Base-by-base conservation (phyloP, 2,113 vertebrate species). In the Neomonachus schauinslandi region DNA sequence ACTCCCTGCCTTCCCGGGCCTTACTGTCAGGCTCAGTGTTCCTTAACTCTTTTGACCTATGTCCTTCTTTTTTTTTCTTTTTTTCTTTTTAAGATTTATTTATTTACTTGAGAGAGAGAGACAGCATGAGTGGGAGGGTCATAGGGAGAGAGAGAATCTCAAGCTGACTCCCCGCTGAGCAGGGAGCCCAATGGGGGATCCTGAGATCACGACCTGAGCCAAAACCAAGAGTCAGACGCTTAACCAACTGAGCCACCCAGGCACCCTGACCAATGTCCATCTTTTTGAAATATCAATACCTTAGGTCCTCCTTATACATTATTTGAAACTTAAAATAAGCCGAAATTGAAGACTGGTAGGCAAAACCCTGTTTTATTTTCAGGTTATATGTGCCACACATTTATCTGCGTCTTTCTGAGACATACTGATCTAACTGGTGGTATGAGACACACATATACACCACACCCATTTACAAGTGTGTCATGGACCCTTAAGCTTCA, bases 261-360 rank as follows among this genome's bases (percentile, higher is more conserved):
- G 18, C 18, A 36, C 33, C 65, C 8, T 77, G 82, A 71, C 36
- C 51, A 28, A 8, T 79, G 22, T 39, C 46, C 19, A 26, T 77
- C 21, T 81, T 65, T 93, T 86, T 46, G 77, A 71, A 86, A 69
- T 76, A 79, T 42, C 71, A 93, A 18, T 83, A 65, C 85, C 18
- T 21, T 31, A 69, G 31, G 14, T 15, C 5, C 11, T 57, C 7
- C 39, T 79, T 89, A 63, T 5, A 46, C 26, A 36, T 71, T 79
- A 72, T 61, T 51, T 89, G 53, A 69, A 95, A 65, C 46, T 90
- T 90, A 31, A 88, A 88, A 79, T 94, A 80, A 90, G 22, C 13
- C 61, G 31, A 85, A 26, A 0, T 88, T 39, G 31, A 90, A 93
- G 57, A 69, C 7, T 22, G 4, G 2, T 24, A 88, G 18, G 55